Percentiles rank a stretch among this genome's conserved stretches.
These are phyloP conservation scores for Tursiops truncatus DNA, from an alignment of 2,113 vertebrate genomes.

Conservation along the genomic window DNA sequence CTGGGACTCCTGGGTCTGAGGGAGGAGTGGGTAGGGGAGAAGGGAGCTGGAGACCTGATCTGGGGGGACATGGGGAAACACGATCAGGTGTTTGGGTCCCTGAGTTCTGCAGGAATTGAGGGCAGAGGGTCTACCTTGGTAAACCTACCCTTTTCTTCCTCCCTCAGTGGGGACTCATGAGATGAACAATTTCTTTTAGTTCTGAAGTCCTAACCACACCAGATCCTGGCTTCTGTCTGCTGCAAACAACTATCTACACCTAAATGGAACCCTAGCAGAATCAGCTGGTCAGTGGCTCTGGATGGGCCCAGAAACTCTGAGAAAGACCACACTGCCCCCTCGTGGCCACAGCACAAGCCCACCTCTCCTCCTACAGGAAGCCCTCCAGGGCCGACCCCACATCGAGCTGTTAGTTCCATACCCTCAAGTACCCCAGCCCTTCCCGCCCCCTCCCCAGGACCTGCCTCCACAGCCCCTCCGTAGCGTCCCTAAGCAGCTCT, in stretches of 20 bases:
- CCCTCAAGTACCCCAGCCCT: background rate
- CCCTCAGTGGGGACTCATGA: background rate
- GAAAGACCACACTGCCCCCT: slow-evolving; percentile 33
- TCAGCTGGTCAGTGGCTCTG: rapidly evolving
- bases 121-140: background rate
- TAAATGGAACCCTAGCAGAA: background rate
- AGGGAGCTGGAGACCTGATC: too few relatives aligned
- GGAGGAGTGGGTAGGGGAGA: background rate
- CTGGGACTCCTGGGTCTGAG: background rate
- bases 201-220: background rate
- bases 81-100: background rate
- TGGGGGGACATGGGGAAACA: background rate
- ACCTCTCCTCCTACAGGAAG: background rate
- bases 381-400: background rate
- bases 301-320: background rate
- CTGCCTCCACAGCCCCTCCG: background rate
- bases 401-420: background rate
- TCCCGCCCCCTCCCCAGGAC: background rate
- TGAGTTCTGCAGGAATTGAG: background rate
- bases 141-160: background rate
- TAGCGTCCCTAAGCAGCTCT: background rate
- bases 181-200: background rate
- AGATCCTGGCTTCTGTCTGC: background rate
- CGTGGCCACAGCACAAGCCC: background rate
- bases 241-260: background rate